phyloP scores from a whole-genome alignment of 2,113 vertebrate genomes.

The Tachysurus vachellii region DNA sequence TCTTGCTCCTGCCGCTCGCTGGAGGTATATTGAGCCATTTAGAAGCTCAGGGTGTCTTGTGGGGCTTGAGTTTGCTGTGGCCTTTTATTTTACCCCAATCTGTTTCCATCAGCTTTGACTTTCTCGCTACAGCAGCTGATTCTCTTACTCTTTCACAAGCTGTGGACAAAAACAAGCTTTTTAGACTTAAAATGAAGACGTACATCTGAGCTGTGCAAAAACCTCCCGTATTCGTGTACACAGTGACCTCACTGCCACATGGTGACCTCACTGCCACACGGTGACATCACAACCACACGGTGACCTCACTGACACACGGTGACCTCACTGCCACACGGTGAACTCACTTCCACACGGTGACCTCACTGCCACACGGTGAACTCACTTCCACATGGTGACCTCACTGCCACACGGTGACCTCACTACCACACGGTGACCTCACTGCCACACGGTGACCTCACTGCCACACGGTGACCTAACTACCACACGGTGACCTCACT shows the following conservation, averaged over 20 bases:
- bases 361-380: too few species aligned
- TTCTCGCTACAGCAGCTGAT: constrained; percentile 57
- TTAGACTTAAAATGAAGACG: background rate
- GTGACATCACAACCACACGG: too few species aligned
- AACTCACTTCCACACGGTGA: too few species aligned
- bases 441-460: too few species aligned
- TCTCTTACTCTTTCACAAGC: constrained; percentile 49
- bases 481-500: too few species aligned
- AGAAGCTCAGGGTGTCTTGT: constrained; percentile 66
- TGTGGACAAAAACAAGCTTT: background rate
- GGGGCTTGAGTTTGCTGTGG: constrained; percentile 62
- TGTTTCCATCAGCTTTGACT: constrained; percentile 70
- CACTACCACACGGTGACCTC: too few species aligned
- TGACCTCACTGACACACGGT: too few species aligned
- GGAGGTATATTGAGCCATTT: constrained; percentile 78
- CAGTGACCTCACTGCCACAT: background rate
- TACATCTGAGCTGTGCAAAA: background rate
- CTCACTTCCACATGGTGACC: too few species aligned
- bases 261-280: too few species aligned
- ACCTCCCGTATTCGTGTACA: background rate
- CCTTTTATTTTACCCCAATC: constrained; percentile 63
- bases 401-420: too few species aligned
- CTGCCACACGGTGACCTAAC: too few species aligned
- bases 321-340: too few species aligned
- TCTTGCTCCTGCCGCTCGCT: constrained; percentile 61